Base-by-base conservation (phyloP, 2,888 invertebrate species). In the Xestia xanthographa region DNA sequence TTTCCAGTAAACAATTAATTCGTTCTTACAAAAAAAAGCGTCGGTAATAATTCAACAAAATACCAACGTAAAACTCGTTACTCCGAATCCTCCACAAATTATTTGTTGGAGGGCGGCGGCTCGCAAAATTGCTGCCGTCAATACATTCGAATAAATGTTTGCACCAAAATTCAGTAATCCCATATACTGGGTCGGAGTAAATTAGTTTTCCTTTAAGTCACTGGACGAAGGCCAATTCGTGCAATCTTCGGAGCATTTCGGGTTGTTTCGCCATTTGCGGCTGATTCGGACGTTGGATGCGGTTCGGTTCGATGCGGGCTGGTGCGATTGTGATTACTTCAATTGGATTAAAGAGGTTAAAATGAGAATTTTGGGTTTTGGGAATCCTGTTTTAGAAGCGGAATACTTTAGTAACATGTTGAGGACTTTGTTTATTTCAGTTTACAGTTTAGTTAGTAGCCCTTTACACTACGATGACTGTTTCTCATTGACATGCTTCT, bases 171-270 rank as follows among this genome's bases (percentile, higher is more conserved):
- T 72, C 73, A 53, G 74, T 75, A 79, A 82, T 82, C 70, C 71
- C 68, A 75, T 53, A 65, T 43, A 71, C 67, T 74, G 69, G 41
- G 43, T 38, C 26, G 48, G 73, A 63, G 72, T 43, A 83, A 85
- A 87, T 87, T 79, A 82, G 84, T 77, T 88, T 85, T 75, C 71
- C 82, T 80, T 70, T 69, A 86, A 70, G 66, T 77, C 62, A 77
- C 66, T 86, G 82, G 84, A 82, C 82, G 77, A 76, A 67, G 80
- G 75, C 43, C 81, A 87, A 89, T 89, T 89, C 86, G 73, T 84
- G 86, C 85, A 86, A 89, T 89, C 86, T 88, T 78, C 72, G 72
- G 60, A 75, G 60, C 75, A 75, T 77, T 79, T 63, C 72, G 71
- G 63, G 72, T 50, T 77, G 72, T 77, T 79, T 56, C 60, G 65